A percentile compares a stretch with the other conserved stretches of the same genome.
phyloP scores from a whole-genome alignment of 2,888 invertebrate genomes.

The Rhabditoides inermis region DNA sequence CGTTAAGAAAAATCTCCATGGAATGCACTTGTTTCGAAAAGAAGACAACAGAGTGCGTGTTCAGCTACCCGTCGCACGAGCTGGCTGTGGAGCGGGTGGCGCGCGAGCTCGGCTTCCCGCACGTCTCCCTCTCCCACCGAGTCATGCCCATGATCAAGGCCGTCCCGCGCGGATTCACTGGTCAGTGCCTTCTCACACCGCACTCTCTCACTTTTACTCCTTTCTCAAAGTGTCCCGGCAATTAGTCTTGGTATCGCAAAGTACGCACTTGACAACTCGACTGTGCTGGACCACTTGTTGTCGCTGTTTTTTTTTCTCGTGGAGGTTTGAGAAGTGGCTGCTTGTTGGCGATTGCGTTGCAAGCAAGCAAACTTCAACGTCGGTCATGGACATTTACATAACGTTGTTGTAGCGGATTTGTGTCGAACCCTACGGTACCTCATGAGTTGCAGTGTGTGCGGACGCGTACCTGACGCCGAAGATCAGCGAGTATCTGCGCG shows the following conservation, averaged over 20 bases:
- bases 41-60: too few species aligned
- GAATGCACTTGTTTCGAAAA: too few species aligned
- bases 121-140: constrained; percentile 83
- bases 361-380: too few species aligned
- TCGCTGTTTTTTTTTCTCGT: too few species aligned
- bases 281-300: too few species aligned
- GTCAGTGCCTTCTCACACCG: constrained; percentile 39
- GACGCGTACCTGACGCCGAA: constrained; percentile 96
- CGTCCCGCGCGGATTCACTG: constrained; percentile 84
- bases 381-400: too few species aligned
- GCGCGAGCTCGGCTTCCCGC: constrained; percentile 70
- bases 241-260: too few species aligned
- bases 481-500: constrained; percentile 73
- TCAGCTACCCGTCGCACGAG: constrained; percentile 68
- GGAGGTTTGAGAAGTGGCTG: neutral
- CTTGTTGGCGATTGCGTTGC: too few species aligned
- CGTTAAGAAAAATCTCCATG: too few species aligned
- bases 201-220: neutral
- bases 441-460: constrained; percentile 66
- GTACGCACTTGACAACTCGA: too few species aligned
- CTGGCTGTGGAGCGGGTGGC: constrained; percentile 73
- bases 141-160: constrained; percentile 92
- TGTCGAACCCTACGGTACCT: neutral
- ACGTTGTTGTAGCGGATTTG: neutral
- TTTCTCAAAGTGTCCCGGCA: neutral